phyloP scores from a whole-genome alignment of 2,797 vertebrate species.

The Meriones psammophilus region DNA sequence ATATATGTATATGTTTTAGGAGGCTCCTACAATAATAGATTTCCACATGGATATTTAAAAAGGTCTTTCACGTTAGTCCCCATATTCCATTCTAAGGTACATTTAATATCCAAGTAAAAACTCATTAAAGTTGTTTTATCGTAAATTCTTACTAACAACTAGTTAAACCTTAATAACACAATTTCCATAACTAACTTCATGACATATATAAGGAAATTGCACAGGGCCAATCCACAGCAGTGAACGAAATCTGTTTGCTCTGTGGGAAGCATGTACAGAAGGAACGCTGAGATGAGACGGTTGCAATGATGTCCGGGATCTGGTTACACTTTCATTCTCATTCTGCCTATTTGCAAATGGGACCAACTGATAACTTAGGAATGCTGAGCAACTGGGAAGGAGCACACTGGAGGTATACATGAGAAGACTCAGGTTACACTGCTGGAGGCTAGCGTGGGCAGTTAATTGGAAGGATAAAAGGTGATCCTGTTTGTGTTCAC shows the following conservation, averaged over 20 bases:
- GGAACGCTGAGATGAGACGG: neutral
- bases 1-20: neutral
- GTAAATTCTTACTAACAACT: neutral
- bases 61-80: neutral
- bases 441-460: neutral
- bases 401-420: neutral
- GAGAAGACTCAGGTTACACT: neutral
- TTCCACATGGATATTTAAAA: neutral
- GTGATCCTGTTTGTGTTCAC: neutral
- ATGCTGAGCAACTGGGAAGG: neutral
- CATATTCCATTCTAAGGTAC: neutral
- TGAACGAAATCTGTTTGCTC: neutral
- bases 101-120: neutral
- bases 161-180: neutral
- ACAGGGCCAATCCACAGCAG: neutral
- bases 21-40: neutral
- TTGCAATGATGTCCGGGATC: neutral
- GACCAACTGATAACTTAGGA: neutral
- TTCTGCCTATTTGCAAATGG: neutral
- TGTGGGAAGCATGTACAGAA: neutral
- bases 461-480: constrained; percentile 21
- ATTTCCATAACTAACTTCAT: constrained; percentile 26
- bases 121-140: neutral
- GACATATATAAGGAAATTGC: neutral
- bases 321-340: neutral